Evolutionary conservation across 2,113 vertebrate species (phyloP), one percentile per base, ranked within the genome.

Genomic region (Ascaphus truei): DNA sequence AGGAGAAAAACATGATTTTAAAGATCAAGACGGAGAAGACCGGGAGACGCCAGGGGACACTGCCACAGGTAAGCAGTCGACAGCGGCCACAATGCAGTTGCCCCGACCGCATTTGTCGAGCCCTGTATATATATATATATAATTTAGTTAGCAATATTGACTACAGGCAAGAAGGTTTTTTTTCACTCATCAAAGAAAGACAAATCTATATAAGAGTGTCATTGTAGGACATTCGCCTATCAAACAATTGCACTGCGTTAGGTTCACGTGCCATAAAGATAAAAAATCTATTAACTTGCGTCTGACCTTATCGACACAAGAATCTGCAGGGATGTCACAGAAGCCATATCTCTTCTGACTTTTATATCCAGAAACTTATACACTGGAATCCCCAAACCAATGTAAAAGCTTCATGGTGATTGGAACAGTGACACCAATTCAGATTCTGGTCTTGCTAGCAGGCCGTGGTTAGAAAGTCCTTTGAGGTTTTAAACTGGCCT

Each of bases 241-340:
- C 41, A 56, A 80, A 86, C 66, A 86, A 78, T 87, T 85, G 82
- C 78, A 88, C 81, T 89, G 86, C 91, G 89, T 90, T 89, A 90
- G 90, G 85, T 85, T 83, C 84, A 79, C 84, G 84, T 88, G 87
- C 89, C 85, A 88, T 88, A 85, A 89, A 93, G 92, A 98, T 95
- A 93, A 89, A 96, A n/a, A 98, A 96, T 96, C 93, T 93, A 96
- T 98, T 98, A 97, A 94, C 94, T 95, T 91, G 89, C 93, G 78
- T 85, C 89, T 97, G 93, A 96, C 93, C 95, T 95, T 88, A 92
- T 90, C 84, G 93, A 92, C 89, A 88, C 84, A 81, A 85, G 81
- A 83, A 86, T 88, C 89, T 91, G 85, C 73, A 76, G 82, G 90
- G 88, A 86, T 88, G 89, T 90, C 84, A 88, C 83, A 88, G 84